A percentile compares a stretch with the other conserved stretches of the same genome.
These are phyloP conservation scores for Rutilus rutilus DNA, from an alignment of 2,113 vertebrate genomes.

Conservation along the genomic window DNA sequence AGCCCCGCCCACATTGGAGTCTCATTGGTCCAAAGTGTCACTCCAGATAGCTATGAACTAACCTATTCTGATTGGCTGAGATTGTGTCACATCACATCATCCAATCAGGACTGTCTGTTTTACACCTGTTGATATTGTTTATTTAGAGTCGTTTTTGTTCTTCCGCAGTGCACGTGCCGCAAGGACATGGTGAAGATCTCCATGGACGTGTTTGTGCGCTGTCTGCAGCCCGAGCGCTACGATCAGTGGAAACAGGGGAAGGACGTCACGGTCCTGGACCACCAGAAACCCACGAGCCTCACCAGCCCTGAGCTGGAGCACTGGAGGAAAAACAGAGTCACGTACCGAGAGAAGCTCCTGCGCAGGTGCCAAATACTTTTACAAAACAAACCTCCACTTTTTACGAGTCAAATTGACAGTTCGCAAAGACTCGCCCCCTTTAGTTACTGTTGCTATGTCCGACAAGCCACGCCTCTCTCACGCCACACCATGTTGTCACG, in stretches of 20 bases:
- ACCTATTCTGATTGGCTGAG: not conserved
- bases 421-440: too few species aligned
- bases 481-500: too few species aligned
- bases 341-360: constrained; percentile 80
- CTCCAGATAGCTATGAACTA: not conserved
- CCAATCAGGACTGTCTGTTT: not conserved
- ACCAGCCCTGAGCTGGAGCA: constrained; percentile 85
- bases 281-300: constrained; percentile 85
- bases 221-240: constrained; percentile 92
- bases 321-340: constrained; percentile 86
- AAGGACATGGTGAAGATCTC: constrained; percentile 99
- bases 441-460: too few species aligned
- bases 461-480: too few species aligned
- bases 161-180: constrained; percentile 88
- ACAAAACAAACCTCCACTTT: too few species aligned
- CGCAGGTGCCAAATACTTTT: constrained; percentile 56
- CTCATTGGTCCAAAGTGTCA: not conserved
- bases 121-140: not conserved
- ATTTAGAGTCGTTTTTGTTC: not conserved
- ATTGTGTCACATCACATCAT: not conserved
- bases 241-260: constrained; percentile 95
- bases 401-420: too few species aligned
- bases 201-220: constrained; percentile 96
- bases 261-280: constrained; percentile 85
- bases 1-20: not conserved